These are phyloP conservation scores for Actenoides lindsayi DNA, from an alignment of 2,113 vertebrate genomes.

Conservation along the genomic window DNA sequence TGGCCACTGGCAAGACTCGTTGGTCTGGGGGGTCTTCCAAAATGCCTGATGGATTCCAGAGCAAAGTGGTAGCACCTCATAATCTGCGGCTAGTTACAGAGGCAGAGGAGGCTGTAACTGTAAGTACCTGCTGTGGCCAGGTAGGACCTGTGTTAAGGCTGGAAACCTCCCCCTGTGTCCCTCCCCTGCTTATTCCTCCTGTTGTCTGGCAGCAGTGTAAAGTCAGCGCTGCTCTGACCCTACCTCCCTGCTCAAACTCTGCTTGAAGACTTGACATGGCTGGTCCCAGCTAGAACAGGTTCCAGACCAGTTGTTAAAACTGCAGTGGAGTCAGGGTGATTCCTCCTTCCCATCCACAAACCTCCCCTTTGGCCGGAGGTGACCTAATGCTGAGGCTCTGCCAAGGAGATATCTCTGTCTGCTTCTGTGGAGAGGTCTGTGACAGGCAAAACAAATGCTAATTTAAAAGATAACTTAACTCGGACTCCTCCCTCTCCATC, in stretches of 20 bases:
- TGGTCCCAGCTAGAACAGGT: background rate
- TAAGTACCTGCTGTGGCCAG: conserved; percentile 13
- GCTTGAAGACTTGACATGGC: background rate
- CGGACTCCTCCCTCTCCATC: background rate
- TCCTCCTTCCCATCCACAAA: background rate
- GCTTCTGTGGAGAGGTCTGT: background rate
- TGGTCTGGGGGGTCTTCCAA: conserved; percentile 4
- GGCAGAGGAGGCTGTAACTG: conserved; percentile 48
- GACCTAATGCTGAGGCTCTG: background rate
- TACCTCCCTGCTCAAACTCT: background rate
- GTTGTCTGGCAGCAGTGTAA: background rate
- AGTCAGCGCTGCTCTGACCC: background rate
- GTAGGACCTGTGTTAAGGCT: background rate
- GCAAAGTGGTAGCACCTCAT: conserved; percentile 46
- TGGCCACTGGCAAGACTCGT: conserved; percentile 56
- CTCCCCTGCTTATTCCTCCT: background rate
- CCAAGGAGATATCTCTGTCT: background rate
- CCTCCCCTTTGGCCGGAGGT: background rate
- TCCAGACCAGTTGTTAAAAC: background rate
- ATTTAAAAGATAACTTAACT: background rate
- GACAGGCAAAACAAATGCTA: background rate
- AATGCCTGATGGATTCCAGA: conserved; percentile 43
- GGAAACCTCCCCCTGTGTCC: background rate
- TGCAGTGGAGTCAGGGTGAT: background rate
- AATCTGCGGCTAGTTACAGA: conserved; percentile 58